These are phyloP conservation scores for Nyleta sp. DNA, from an alignment of 2,888 invertebrate species.

Conservation along the genomic window DNA sequence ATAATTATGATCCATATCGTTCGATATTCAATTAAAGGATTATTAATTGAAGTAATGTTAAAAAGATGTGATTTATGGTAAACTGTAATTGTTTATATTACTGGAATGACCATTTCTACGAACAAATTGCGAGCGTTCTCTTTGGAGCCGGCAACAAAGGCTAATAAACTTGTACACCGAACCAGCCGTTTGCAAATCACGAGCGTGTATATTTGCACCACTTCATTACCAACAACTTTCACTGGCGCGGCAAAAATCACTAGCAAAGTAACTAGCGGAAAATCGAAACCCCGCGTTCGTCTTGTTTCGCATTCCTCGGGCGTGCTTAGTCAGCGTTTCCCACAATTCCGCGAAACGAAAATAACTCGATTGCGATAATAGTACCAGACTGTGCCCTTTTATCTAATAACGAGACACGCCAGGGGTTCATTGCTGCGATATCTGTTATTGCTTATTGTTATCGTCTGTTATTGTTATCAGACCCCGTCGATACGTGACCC, in stretches of 20 bases:
- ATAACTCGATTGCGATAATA: no score
- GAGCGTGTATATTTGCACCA: not conserved
- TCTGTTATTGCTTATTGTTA: constrained; percentile 30
- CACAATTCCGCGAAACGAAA: no score
- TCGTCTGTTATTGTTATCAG: constrained; percentile 25
- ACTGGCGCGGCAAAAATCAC: constrained; percentile 13
- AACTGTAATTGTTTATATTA: not conserved
- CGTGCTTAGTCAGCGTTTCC: no score
- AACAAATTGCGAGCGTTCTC: not conserved
- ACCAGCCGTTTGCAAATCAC: not conserved
- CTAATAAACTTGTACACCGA: constrained; percentile 26
- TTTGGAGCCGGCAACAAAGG: not conserved
- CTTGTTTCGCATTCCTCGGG: constrained; percentile 3
- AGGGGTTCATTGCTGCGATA: no score
- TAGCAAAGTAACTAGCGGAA: constrained; percentile 16
- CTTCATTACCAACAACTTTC: constrained; percentile 22
- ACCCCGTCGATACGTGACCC: constrained; percentile 22
- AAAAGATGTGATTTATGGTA: not conserved
- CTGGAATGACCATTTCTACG: no score
- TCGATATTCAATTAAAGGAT: constrained; percentile 7
- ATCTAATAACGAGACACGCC: no score
- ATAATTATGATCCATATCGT: constrained; percentile 1
- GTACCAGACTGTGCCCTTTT: not conserved
- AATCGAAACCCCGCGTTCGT: constrained; percentile 9
- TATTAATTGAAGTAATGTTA: not conserved